Evolutionary conservation across 64 coral and sea anemone genomes (phyloP).

Genomic region (Montipora foliosa): DNA sequence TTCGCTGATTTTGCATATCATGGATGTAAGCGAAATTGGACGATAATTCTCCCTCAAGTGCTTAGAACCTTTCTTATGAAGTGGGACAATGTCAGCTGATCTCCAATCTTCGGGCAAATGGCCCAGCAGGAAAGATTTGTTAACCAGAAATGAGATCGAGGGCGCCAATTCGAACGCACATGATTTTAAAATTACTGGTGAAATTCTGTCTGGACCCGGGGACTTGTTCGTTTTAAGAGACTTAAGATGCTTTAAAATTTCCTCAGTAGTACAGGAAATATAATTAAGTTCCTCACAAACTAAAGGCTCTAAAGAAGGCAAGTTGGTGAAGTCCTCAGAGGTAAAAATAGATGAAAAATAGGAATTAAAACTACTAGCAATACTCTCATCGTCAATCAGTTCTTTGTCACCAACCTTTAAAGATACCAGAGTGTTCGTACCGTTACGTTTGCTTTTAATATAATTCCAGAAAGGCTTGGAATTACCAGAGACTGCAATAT

Average conservation of each 20-base stretch:
- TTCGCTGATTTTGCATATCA: constrained; percentile 64
- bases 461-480: constrained; percentile 68
- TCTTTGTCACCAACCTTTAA: constrained; percentile 28
- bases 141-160: constrained; percentile 17
- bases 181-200: constrained; percentile 24
- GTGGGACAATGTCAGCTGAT: not conserved
- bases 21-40: constrained; percentile 25
- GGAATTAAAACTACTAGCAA: constrained; percentile 6
- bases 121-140: constrained; percentile 11
- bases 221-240: constrained; percentile 43
- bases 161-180: constrained; percentile 17
- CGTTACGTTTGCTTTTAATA: constrained; percentile 63
- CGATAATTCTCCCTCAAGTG: not conserved
- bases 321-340: no score
- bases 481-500: constrained; percentile 66
- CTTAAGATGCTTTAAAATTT: no score
- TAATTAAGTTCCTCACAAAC: no score
- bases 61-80: constrained; percentile 5
- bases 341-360: no score
- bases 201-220: constrained; percentile 69
- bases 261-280: no score
- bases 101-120: constrained; percentile 6
- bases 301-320: no score
- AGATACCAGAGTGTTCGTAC: constrained; percentile 62
- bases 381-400: constrained; percentile 19